Percentiles rank a stretch among this genome's conserved stretches.
These are phyloP conservation scores for Lytechinus pictus DNA, from an alignment of 35 echinoderm and acorn worm genomes.

Conservation along the genomic window DNA sequence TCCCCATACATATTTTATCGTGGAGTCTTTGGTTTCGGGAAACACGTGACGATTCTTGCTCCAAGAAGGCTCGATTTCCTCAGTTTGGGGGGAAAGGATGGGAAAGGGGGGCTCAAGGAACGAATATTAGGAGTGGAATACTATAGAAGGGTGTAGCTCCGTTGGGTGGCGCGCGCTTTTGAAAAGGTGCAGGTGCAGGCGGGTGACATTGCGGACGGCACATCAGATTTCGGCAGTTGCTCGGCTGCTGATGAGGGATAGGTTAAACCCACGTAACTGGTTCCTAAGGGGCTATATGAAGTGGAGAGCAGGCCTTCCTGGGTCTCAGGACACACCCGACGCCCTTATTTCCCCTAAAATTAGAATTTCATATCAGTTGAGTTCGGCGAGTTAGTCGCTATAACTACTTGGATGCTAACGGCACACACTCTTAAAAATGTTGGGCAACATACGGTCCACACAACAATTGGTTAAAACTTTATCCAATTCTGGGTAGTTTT, in stretches of 20 bases:
- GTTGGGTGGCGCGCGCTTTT: neutral
- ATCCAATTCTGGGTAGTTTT: too few relatives aligned
- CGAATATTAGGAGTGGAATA: neutral
- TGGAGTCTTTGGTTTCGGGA: neutral
- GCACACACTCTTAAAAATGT: too few relatives aligned
- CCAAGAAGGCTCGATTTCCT: neutral
- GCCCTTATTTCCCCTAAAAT: neutral
- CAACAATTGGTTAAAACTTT: too few relatives aligned
- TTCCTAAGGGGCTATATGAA: neutral
- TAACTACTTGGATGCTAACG: neutral
- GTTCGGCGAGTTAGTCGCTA: neutral
- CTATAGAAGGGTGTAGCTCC: neutral
- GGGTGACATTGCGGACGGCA: neutral
- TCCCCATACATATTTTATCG: slow-evolving; percentile 18
- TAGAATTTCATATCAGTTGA: slow-evolving; percentile 14
- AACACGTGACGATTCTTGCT: slow-evolving; percentile 1
- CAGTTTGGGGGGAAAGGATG: neutral
- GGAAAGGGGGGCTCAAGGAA: neutral
- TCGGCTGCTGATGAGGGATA: neutral
- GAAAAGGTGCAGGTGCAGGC: neutral
- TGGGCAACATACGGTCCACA: too few relatives aligned
- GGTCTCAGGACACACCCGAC: neutral
- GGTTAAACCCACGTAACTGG: neutral
- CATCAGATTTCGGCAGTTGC: neutral
- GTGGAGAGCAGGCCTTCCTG: neutral